Evolutionary conservation across 2,797 vertebrate species (phyloP), one percentile per base, ranked within the genome.

Genomic region (Cuniculus paca): DNA sequence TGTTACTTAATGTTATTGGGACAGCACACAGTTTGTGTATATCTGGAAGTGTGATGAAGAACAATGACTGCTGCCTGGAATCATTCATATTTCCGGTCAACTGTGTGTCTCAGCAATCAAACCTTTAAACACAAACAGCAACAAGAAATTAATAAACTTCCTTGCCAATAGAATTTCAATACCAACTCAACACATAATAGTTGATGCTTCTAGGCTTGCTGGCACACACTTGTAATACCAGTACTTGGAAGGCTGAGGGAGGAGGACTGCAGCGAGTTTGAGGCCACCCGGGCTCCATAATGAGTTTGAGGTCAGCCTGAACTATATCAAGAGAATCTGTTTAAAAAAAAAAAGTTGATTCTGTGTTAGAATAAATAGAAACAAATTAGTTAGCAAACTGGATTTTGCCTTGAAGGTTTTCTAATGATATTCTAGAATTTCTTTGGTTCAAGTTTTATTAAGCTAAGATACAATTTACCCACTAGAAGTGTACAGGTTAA

Each of bases 1-100:
- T 96, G 88, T 88, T 92, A 88, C 91, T 98, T 94, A 99, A 52
- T 6, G 91, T 97, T 96, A 99, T 42, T 10, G 98, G 98, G 75
- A 99, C 56, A 26, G 98, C 98, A 94, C 99, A 99, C 85, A 99
- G 98, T 65, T 97, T 98, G 80, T 97, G 97, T 88, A 99, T 97
- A 2, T 99, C 99, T 0, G 99, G 99, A 24, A 99, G 97, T 20
- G 75, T 50, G 50, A 99, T 88, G 95, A 99, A 99, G 96, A 99
- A 99, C 95, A 99, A 91, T 4, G 98, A 98, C 91, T 98, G 98
- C 45, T 97, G 97, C 36, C 84, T 97, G 24, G 80, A 12, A 65
- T 65, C 78, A 65, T 97, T 98, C 99, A 99, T 99, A 94, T 97
- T 99, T 95, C 68, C 3, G 75, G 42, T 11, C 81, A 80, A 81